Percentiles rank a stretch among this genome's conserved stretches.
These are phyloP conservation scores for Gymnocheta viridis DNA, from an alignment of 2,888 invertebrate genomes.

Conservation along the genomic window DNA sequence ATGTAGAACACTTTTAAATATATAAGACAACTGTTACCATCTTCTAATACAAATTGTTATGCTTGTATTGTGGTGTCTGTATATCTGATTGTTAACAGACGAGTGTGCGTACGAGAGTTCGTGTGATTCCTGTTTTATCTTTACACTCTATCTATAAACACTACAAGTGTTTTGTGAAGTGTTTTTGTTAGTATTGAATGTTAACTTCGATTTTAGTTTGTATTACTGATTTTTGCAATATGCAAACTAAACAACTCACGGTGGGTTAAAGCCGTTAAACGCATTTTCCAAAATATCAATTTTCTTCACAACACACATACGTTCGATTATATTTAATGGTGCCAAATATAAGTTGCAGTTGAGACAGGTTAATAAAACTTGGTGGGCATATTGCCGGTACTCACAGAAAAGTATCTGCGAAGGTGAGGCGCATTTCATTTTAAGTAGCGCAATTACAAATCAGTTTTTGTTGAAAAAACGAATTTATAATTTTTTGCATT, in stretches of 20 bases:
- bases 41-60: neutral
- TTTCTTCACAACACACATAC: no score
- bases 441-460: no score
- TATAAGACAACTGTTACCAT: neutral
- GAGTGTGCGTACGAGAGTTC: constrained; percentile 33
- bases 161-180: constrained; percentile 41
- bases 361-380: no score
- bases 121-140: constrained; percentile 51
- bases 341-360: no score
- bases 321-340: no score
- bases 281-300: neutral
- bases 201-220: constrained; percentile 60
- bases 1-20: neutral
- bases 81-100: constrained; percentile 21
- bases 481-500: no score
- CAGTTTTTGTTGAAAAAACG: no score
- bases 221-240: constrained; percentile 46
- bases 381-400: no score
- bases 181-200: constrained; percentile 53
- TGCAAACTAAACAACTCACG: constrained; percentile 40
- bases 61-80: constrained; percentile 4
- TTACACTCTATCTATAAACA: constrained; percentile 49
- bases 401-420: no score
- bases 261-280: neutral
- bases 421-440: no score